A percentile compares a stretch with the other conserved stretches of the same genome.
phyloP scores from a whole-genome alignment of 1,140 invertebrate species.

The Drepana arcuata region DNA sequence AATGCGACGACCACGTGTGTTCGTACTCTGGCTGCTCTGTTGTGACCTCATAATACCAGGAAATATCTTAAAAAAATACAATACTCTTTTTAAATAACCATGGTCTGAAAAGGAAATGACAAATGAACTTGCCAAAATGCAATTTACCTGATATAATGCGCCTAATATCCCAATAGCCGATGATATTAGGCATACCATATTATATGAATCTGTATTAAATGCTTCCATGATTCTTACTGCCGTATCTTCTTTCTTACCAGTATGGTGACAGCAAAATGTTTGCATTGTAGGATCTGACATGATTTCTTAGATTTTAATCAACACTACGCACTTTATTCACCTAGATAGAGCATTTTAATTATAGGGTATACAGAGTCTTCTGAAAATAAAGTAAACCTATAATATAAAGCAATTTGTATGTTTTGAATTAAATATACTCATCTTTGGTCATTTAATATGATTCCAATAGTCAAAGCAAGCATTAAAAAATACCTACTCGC shows the following conservation, averaged over 20 bases:
- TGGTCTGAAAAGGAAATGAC: no score
- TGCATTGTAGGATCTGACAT: conserved; percentile 88
- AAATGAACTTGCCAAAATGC: no score
- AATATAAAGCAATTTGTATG: no score
- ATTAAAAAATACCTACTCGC: no score
- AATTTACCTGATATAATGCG: conserved; percentile 80
- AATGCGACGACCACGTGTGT: conserved; percentile 77
- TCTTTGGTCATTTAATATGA: no score
- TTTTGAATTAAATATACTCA: no score
- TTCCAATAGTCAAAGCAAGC: no score
- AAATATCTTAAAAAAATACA: conserved; percentile 54
- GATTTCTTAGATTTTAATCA: no score
- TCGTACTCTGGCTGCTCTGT: not conserved
- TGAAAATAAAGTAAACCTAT: no score
- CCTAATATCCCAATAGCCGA: conserved; percentile 81
- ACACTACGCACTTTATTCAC: not conserved
- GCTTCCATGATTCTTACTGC: conserved; percentile 76
- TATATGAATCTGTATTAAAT: conserved; percentile 81
- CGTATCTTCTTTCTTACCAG: conserved; percentile 75
- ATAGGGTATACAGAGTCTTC: no score
- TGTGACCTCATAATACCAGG: conserved; percentile 25
- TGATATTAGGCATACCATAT: conserved; percentile 80
- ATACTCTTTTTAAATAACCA: no score
- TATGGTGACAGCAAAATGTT: conserved; percentile 83
- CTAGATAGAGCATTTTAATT: not conserved